phyloP scores from a whole-genome alignment of 2,888 invertebrate genomes.

The Dryobota labecula region DNA sequence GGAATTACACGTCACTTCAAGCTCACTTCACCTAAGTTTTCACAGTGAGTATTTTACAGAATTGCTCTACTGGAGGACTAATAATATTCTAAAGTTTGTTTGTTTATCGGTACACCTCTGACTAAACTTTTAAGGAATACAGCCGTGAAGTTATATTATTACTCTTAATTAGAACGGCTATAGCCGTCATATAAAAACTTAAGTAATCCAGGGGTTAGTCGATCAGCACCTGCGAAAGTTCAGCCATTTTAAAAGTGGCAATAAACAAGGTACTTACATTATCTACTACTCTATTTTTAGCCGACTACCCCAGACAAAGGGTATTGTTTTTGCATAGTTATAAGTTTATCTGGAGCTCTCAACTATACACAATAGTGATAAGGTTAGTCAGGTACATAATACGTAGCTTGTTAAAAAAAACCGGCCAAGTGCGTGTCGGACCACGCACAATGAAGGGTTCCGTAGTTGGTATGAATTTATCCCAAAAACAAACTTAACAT shows the following conservation, averaged over 20 bases:
- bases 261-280: background rate
- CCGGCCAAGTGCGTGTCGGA: no score
- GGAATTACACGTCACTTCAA: no score
- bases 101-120: background rate
- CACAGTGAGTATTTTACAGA: no score
- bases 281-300: background rate
- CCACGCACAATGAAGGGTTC: no score
- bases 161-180: no score
- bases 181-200: background rate
- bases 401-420: no score
- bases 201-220: background rate
- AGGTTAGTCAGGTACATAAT: background rate
- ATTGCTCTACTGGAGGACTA: no score
- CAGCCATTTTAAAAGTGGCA: background rate
- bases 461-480: no score
- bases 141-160: no score
- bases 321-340: background rate
- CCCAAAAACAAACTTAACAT: no score
- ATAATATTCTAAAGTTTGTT: no score
- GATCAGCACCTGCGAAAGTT: background rate
- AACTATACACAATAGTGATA: conserved; percentile 13
- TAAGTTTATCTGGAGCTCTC: conserved; percentile 10
- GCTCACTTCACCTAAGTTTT: no score
- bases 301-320: background rate
- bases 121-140: background rate